Base-by-base conservation (phyloP, 2,888 invertebrate species). In the Graphium colonna region DNA sequence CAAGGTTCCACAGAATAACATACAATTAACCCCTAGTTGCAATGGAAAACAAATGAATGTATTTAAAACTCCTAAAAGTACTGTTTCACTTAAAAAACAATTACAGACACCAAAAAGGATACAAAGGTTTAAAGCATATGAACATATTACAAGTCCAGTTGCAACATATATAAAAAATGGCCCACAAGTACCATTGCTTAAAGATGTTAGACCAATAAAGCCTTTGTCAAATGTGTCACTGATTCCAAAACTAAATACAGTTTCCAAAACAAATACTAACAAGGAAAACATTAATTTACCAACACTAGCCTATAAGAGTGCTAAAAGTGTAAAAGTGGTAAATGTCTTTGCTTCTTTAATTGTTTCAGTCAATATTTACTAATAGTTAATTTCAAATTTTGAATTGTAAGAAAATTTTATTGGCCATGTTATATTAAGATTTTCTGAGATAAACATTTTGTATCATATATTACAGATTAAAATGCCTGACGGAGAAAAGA, bases 81-180 rank as follows among this genome's bases (percentile, higher is more conserved):
- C 68, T 12, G 8, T 60, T 15, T 68, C 65, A 10, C 36, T 55
- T 5, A 79, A 71, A 41, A 81, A 75, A 55, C 56, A 56, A 62
- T n/a, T 58, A 59, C 18, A 57, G 17, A 62, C 67, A 26, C 64
- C 73, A 46, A 36, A 67, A 7, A 77, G 69, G 62, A 75, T 75
- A 12, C 71, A 74, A 31, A 75, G 64, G 64, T 59, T 57, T 42
- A 73, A 73, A 60, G 61, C 62, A 28, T 85, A 75, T 60, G 68
- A 79, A 54, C 76, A 86, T 54, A 77, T 86, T 31, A 61, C 66
- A 18, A 87, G 87, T 65, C 87, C 87, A 41, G 73, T 87, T 31
- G 84, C 84, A 38, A 71, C 75, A 48, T 87, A 86, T 42, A 86
- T 87, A 5, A 81, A 79, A 28, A 74, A 79, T 28, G 64, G 73